Base-by-base conservation (phyloP, 2,113 vertebrate genomes). In the Ptychochromis oligacanthus region DNA sequence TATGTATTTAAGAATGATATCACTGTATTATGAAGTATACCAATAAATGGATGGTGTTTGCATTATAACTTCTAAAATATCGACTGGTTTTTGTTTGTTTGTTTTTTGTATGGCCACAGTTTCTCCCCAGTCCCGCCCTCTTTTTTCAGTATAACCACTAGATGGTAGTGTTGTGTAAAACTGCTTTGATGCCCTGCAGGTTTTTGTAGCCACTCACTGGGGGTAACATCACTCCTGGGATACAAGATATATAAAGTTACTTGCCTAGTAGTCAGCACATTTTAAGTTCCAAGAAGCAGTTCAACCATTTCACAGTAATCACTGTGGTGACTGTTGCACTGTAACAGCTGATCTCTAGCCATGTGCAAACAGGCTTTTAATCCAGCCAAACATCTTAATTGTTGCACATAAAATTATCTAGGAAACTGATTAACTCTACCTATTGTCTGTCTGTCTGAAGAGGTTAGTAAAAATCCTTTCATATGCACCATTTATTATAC, bases 11-110 rank as follows among this genome's bases (percentile, higher is more conserved):
- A 88, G 75, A 93, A 84, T 79, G 79, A 91, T 83, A 91, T 76
- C 86, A 79, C 64, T 90, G 83, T 84, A 92, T 89, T 86, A 91
- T 91, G 74, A 88, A 80, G 80, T 87, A 92, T 83, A 89, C 46
- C 64, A 93, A 94, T 93, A 93, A 93, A 94, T 88, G 34, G 90
- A 91, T 87, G 85, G 86, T 90, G 90, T 93, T 93, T 93, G 87
- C 86, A 89, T 91, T 92, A 79, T 82, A 46, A 77, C 24, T 62
- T 40, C 18, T 52, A 2, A 57, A 72, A 31, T n/a, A n/a, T n/a
- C n/a, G n/a, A n/a, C n/a, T n/a, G n/a, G n/a, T n/a, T 46, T 13
- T 76, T 67, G 5, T 54, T 15, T 31, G 8, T 54, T 54, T 20
- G n/a, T 56, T 56, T 72, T 12, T 20, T 52, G 11, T 52, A 70